Conservation (phyloP, 1,140 invertebrate genomes). For the Brachionus manjavacas region DNA sequence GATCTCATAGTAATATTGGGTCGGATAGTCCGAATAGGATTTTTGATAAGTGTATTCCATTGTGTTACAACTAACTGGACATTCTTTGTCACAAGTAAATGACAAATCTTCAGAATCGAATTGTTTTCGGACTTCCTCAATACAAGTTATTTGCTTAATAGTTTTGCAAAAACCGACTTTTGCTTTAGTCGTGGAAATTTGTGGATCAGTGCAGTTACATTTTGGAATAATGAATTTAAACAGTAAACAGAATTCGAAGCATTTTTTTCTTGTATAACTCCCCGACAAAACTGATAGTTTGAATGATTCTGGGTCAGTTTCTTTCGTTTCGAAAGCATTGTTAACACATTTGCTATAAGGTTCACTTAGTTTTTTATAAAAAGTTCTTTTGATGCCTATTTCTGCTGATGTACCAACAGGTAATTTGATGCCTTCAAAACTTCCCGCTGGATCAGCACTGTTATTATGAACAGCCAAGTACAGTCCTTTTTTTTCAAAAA, state of each 20-base stretch:
- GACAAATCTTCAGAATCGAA: neutral
- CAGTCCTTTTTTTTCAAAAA: conserved; percentile 6
- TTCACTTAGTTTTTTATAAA: neutral
- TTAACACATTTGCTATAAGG: neutral
- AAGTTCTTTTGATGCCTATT: neutral
- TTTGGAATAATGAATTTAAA: neutral
- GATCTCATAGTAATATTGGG: neutral
- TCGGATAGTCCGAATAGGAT: neutral
- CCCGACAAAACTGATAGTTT: neutral
- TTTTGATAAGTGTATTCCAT: neutral
- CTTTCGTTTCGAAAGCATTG: neutral
- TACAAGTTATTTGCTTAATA: neutral
- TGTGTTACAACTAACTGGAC: neutral
- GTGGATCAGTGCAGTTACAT: conserved; percentile 33
- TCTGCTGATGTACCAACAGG: neutral
- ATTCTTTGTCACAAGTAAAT: neutral
- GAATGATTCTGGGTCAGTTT: neutral
- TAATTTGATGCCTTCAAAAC: neutral
- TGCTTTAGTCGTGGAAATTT: neutral
- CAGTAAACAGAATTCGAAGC: neutral
- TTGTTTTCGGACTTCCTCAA: neutral
- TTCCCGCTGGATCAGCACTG: neutral
- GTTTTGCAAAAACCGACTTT: neutral
- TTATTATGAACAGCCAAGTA: conserved; percentile 4
- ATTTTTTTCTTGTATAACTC: neutral